phyloP scores from a whole-genome alignment of 2,113 vertebrate species.

The Mola mola region DNA sequence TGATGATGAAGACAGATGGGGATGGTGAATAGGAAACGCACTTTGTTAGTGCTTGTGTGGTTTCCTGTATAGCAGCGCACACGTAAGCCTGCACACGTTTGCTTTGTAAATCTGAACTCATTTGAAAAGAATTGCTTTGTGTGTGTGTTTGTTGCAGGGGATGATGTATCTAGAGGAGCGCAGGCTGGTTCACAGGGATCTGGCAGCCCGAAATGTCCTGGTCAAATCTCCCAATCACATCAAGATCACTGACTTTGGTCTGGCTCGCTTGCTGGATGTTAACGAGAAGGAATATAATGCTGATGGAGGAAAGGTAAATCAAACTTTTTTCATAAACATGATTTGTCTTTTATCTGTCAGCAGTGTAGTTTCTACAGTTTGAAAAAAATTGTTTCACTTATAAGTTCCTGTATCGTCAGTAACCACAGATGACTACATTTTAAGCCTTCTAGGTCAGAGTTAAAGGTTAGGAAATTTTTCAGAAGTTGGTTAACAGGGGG shows the following conservation, averaged over 20 bases:
- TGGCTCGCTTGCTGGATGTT: slow-evolving; percentile 93
- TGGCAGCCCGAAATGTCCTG: slow-evolving; percentile 95
- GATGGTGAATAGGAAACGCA: slow-evolving; percentile 24
- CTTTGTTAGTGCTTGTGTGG: slow-evolving; percentile 9
- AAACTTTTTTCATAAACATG: too few relatives aligned
- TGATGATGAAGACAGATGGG: slow-evolving; percentile 48
- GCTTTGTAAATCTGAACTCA: background rate
- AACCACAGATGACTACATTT: too few relatives aligned
- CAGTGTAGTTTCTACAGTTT: too few relatives aligned
- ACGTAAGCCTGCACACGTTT: background rate
- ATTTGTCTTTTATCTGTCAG: too few relatives aligned
- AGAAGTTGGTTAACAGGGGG: too few relatives aligned
- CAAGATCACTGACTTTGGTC: slow-evolving; percentile 98
- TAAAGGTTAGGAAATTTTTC: too few relatives aligned
- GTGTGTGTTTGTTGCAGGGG: slow-evolving; percentile 82
- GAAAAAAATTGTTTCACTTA: too few relatives aligned
- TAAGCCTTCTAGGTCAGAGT: too few relatives aligned
- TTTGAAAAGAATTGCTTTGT: background rate
- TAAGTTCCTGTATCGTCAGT: too few relatives aligned
- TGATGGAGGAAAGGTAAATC: slow-evolving; percentile 93
- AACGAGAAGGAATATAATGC: slow-evolving; percentile 99
- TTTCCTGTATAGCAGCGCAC: background rate
- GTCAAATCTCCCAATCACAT: slow-evolving; percentile 98
- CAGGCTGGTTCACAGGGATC: slow-evolving; percentile 93
- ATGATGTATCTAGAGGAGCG: slow-evolving; percentile 99